phyloP scores from a whole-genome alignment of 2,888 invertebrate species.

The Chesias legatella region DNA sequence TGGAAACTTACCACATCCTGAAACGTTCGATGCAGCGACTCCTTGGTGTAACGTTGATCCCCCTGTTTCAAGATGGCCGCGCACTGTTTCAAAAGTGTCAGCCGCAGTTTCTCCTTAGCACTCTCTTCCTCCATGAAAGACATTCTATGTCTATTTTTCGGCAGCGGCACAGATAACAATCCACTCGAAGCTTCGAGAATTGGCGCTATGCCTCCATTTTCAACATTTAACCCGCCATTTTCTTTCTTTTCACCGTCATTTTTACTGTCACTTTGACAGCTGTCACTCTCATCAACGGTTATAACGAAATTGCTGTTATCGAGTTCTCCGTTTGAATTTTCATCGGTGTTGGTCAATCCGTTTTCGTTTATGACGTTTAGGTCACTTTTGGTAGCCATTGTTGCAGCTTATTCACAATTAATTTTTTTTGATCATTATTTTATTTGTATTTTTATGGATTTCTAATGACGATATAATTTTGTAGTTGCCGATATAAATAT shows the following conservation, averaged over 20 bases:
- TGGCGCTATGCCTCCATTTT: conserved; percentile 11
- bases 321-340: conserved; percentile 10
- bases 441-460: not conserved
- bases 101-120: conserved; percentile 81
- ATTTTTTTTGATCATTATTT: conserved; percentile 2
- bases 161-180: conserved; percentile 28
- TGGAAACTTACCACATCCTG: conserved; percentile 83
- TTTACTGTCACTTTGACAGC: conserved; percentile 19
- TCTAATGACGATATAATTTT: not conserved
- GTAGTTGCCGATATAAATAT: too few relatives aligned
- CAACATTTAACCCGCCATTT: conserved; percentile 8
- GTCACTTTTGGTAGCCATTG: conserved; percentile 28
- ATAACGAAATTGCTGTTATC: conserved; percentile 22
- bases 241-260: conserved; percentile 12
- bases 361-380: conserved; percentile 16
- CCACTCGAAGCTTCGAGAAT: conserved; percentile 22
- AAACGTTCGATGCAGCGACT: conserved; percentile 83
- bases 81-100: conserved; percentile 83
- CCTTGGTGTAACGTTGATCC: conserved; percentile 81
- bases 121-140: conserved; percentile 87
- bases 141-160: conserved; percentile 62
- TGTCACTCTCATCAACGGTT: conserved; percentile 19
- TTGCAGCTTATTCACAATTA: conserved; percentile 11
- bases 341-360: conserved; percentile 10
- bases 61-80: conserved; percentile 83